Evolutionary conservation across 1,140 invertebrate genomes (phyloP).

Genomic region (Olivierus martensii): DNA sequence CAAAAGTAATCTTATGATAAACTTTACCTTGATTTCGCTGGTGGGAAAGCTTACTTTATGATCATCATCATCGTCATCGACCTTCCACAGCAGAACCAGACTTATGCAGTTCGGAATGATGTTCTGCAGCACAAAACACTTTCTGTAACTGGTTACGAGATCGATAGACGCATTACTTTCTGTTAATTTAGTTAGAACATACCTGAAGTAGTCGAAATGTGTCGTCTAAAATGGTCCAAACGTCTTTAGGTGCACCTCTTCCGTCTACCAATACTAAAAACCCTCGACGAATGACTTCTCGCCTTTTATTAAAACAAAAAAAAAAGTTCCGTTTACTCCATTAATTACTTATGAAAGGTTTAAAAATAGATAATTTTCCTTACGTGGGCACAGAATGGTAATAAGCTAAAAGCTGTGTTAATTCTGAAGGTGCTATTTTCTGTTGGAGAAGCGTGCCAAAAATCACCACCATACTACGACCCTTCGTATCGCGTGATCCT

Average conservation of each 20-base stretch:
- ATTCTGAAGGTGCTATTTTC: no score
- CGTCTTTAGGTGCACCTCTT: conserved; percentile 15
- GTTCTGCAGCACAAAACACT: not conserved
- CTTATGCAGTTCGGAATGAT: conserved; percentile 15
- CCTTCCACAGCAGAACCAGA: conserved; percentile 1
- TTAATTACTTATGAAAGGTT: no score
- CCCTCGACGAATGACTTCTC: conserved; percentile 17
- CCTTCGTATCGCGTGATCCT: no score
- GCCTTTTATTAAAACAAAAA: conserved; percentile 1
- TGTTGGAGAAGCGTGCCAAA: no score
- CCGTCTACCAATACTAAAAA: conserved; percentile 26
- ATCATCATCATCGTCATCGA: not conserved
- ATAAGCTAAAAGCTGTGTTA: no score
- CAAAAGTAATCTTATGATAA: not conserved
- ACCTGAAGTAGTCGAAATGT: conserved; percentile 27
- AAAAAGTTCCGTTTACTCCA: no score
- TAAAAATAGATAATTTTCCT: no score
- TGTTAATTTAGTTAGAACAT: no score
- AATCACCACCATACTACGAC: no score
- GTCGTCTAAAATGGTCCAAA: conserved; percentile 22
- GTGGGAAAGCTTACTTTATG: conserved; percentile 2
- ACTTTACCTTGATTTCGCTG: conserved; percentile 11
- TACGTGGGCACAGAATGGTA: no score
- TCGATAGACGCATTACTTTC: no score
- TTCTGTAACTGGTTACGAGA: no score